Evolutionary conservation across 53 echinoderm and acorn worm genomes (phyloP).

Genomic region (Actinopyga echinites): DNA sequence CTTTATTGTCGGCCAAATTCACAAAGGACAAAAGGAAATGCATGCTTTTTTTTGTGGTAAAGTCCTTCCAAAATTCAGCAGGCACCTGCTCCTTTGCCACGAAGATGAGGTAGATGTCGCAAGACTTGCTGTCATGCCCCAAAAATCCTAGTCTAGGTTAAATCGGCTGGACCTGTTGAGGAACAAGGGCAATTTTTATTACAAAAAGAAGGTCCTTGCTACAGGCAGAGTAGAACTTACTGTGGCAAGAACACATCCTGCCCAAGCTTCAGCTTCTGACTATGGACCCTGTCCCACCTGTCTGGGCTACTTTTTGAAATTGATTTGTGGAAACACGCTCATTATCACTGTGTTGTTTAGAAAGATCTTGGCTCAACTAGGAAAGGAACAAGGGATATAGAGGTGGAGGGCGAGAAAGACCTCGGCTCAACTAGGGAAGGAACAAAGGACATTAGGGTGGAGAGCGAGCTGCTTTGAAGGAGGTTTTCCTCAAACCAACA

Average conservation of each 20-base stretch:
- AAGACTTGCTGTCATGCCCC: conserved; percentile 12
- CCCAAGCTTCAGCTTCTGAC: neutral
- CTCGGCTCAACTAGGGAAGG: neutral
- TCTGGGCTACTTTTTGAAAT: neutral
- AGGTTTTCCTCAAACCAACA: conserved; percentile 15
- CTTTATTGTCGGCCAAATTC: too few species aligned
- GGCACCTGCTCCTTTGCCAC: conserved; percentile 13
- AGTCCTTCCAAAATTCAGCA: conserved; percentile 19
- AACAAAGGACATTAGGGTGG: conserved; percentile 7
- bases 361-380: neutral
- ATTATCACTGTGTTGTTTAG: neutral
- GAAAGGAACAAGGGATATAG: neutral
- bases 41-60: neutral
- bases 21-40: neutral
- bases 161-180: neutral
- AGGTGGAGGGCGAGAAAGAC: neutral
- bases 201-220: neutral
- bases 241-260: neutral
- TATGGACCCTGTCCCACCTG: conserved; percentile 1
- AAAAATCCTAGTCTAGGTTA: neutral
- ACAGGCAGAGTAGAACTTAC: neutral
- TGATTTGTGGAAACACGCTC: neutral
- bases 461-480: conserved; percentile 12
- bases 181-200: neutral
- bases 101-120: conserved; percentile 17